Evolutionary conservation across 2,888 invertebrate genomes (phyloP), one percentile per base, ranked within the genome.

Genomic region (Trichogramma evanescens): DNA sequence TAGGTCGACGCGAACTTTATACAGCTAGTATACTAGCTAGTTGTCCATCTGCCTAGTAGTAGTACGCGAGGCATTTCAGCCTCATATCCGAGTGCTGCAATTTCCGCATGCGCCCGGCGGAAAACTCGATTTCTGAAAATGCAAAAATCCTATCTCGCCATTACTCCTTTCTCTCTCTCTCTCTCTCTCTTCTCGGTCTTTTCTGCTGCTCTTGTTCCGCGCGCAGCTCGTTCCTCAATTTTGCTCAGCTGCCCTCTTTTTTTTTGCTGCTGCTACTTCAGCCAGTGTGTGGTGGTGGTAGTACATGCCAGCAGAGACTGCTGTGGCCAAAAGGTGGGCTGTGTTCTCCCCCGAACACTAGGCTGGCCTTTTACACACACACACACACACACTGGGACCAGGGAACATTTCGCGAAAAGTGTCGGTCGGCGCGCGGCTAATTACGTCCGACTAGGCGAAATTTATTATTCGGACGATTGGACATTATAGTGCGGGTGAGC

Each of bases 71-170:
- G 6, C n/a, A 13, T 6, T 10, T 13, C 10, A 48, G 54, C 46
- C 56, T 53, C 49, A 60, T 54, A 54, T 54, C 50, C 57, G 46
- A 57, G 53, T 45, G 44, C 52, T 39, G 45, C 56, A 60, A 60
- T 60, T 61, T 61, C 56, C 56, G 50, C 43, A 26, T 26, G 26
- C 26, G 26, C 26, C 26, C 26, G 26, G 48, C 8, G 46, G 50
- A 62, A 62, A 62, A 62, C 58, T 54, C 55, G 58, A 58, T 62
- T 62, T 58, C 55, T 62, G 55, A 41, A 58, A 62, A 62, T 58
- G 50, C 58, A 53, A 62, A 58, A 62, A 58, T 62, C 50, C 49
- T 54, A 26, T 26, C 26, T 26, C 26, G 26, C 26, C 26, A 26
- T 26, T 26, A 26, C 26, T 26, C 44, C 50, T 58, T 13, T 48